Base-by-base conservation (phyloP, 2,888 invertebrate genomes). In the Agonopterix arenella region DNA sequence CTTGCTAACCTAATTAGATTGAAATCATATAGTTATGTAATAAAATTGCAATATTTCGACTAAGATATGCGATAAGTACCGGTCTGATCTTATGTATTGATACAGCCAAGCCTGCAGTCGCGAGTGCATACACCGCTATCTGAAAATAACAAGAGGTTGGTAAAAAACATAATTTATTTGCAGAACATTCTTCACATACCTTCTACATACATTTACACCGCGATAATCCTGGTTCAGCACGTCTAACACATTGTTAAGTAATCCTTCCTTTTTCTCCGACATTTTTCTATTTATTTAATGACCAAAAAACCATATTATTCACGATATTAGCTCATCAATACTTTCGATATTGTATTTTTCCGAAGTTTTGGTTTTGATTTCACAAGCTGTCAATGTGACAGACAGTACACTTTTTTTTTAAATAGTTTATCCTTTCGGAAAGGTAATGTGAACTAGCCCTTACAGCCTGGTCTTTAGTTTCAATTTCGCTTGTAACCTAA, bases 1-100 rank as follows among this genome's bases (percentile, higher is more conserved):
- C 77, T 91, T 92, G 72, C 91, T 90, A 69, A 93, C 89, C 92
- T 92, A 68, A 58, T 68, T 63, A 45, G 8, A 44, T 40, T 45
- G n/a, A 60, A 46, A 62, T 57, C 52, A 61, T 56, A 56, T 50
- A 58, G 73, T 85, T 84, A 84, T 84, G 76, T 85, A 84, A 85
- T 77, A 52, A 54, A 46, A 36, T 49, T 9, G 11, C 52, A 66
- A 55, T 59, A 60, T 46, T 55, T 55, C 56, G 60, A 48, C 51
- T 49, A 53, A 48, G 50, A 48, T 48, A 47, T 42, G 52, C 48
- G 43, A 52, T 65, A 86, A 81, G 77, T 84, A 92, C 92, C 68
- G 92, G 92, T 66, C 91, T 89, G 55, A 92, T 90, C 77, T 84
- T 91, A 65, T 91, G 86, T 61, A 92, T 76, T 11, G 92, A 90